Conservation (phyloP, 2,797 vertebrate species). For the Sternotherus odoratus region DNA sequence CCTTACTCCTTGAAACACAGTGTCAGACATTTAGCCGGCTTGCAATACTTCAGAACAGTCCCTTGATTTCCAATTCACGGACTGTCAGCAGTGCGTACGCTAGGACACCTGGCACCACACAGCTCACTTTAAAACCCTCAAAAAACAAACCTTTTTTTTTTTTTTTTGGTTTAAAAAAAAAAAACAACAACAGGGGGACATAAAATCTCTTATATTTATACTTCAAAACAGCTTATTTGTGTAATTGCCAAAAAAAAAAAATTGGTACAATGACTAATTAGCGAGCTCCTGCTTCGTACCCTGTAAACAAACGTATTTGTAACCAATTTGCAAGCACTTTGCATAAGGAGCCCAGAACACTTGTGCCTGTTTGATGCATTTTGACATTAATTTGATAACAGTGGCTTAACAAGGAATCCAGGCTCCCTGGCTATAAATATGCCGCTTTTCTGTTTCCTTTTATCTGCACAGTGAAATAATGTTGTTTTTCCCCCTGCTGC, state of each 20-base stretch:
- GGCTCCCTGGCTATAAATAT: constrained; percentile 74
- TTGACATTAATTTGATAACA: constrained; percentile 77
- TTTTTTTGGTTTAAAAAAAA: not conserved
- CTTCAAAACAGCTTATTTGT: constrained; percentile 71
- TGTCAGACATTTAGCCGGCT: accelerated
- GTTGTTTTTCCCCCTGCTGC: constrained; percentile 73
- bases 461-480: constrained; percentile 77
- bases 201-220: constrained; percentile 28
- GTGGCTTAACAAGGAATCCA: constrained; percentile 73
- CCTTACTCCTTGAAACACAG: accelerated
- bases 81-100: not conserved
- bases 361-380: constrained; percentile 78
- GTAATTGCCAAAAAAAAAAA: constrained; percentile 70
- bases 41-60: accelerated
- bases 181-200: too few relatives aligned
- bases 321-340: constrained; percentile 75
- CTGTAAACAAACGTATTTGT: constrained; percentile 77
- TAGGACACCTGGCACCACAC: not conserved
- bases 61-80: not conserved
- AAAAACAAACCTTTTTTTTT: accelerated
- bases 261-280: constrained; percentile 73
- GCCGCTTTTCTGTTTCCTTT: constrained; percentile 72
- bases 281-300: constrained; percentile 68
- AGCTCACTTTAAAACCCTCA: not conserved
- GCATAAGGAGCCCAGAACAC: constrained; percentile 69